phyloP scores from a whole-genome alignment of 2,888 invertebrate genomes.

The Orthosia incerta region DNA sequence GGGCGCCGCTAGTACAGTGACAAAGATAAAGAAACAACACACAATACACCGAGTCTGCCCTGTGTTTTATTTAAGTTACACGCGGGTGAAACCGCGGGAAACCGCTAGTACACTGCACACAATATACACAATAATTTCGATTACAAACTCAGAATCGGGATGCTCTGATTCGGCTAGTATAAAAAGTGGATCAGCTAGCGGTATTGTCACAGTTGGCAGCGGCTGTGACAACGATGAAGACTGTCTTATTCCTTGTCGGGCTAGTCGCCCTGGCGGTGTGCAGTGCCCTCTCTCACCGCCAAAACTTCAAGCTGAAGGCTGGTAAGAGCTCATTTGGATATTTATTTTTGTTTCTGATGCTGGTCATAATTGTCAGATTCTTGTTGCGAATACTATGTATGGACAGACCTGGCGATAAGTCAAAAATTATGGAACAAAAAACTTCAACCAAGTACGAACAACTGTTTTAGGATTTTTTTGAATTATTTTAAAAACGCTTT shows the following conservation, averaged over 20 bases:
- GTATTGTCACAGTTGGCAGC: constrained; percentile 69
- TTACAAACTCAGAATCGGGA: constrained; percentile 1
- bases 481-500: neutral
- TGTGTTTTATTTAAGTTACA: too few relatives aligned
- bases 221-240: constrained; percentile 76
- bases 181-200: constrained; percentile 26
- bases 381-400: too few relatives aligned
- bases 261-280: constrained; percentile 75
- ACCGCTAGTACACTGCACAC: neutral
- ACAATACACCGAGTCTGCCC: too few relatives aligned
- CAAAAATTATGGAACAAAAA: neutral
- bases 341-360: neutral
- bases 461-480: neutral
- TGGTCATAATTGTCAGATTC: neutral
- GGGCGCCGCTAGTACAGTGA: too few relatives aligned
- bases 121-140: constrained; percentile 4
- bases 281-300: constrained; percentile 60
- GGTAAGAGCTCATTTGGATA: constrained; percentile 36
- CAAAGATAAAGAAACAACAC: too few relatives aligned
- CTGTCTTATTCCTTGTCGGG: constrained; percentile 77
- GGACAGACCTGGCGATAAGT: too few relatives aligned
- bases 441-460: neutral
- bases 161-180: constrained; percentile 38
- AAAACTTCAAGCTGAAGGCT: constrained; percentile 62
- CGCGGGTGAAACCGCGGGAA: too few relatives aligned